Evolutionary conservation across 2,113 vertebrate genomes (phyloP), one percentile per base, ranked within the genome.

Genomic region (Elanus axillaris): DNA sequence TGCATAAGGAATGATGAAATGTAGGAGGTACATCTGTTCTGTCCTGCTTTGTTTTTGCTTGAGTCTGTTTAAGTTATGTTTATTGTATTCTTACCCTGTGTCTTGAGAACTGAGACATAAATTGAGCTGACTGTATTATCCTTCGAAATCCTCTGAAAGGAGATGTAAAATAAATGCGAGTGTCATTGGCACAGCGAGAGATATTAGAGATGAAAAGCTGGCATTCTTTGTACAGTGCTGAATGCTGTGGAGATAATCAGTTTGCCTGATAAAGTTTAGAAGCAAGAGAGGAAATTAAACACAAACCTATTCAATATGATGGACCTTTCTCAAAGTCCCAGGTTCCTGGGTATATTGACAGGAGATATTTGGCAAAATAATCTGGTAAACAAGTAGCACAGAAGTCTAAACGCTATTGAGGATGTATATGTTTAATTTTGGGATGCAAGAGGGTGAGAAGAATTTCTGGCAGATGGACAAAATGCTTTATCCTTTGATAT

Each of bases 241-340:
- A 93, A 95, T 96, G 95, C 88, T 81, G 88, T 88, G 66, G 88
- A 96, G 96, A 96, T 96, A 88, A 96, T 96, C 90, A 81, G 66
- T 55, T 85, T 90, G 43, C 56, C 75, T 81, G 81, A 95, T 80
- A 92, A 77, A 91, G 32, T 80, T 90, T 91, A 85, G 90, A 95
- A 85, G 69, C 90, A 74, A 94, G 76, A 95, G 78, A 95, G 93
- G 92, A 96, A 97, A 97, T 97, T 64, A 98, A 96, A 96, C 36
- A 78, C 15, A 86, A 68, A 71, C 19, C 34, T 76, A 34, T 67
- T 95, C 45, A 74, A 43, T 5, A 21, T 71, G 52, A 82, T 22
- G 13, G 59, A 63, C 36, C 20, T 95, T 88, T 71, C 72, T 90
- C 64, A 55, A 88, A 95, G 75, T 88, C 53, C 20, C 50, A 53